These are phyloP conservation scores for Thalassoma bifasciatum DNA, from an alignment of 2,113 vertebrate species.

Conservation along the genomic window DNA sequence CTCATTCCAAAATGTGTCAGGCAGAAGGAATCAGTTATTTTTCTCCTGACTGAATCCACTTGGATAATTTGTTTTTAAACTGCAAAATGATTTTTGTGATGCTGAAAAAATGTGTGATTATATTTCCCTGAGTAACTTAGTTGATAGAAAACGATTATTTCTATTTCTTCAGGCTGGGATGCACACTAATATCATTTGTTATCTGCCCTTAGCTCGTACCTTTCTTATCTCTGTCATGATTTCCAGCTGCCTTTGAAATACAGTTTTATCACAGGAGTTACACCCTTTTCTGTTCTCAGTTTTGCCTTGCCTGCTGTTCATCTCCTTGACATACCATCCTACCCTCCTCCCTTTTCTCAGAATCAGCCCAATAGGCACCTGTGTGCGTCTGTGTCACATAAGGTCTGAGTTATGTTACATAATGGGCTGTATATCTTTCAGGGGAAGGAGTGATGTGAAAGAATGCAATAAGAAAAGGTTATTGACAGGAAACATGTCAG, in stretches of 20 bases:
- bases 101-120: conserved; percentile 3
- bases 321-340: conserved; percentile 11
- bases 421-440: conserved; percentile 17
- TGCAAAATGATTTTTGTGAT: background rate
- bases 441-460: conserved; percentile 4
- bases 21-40: conserved; percentile 30
- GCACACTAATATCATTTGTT: background rate
- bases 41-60: conserved; percentile 2
- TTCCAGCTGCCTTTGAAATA: conserved; percentile 7
- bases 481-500: conserved; percentile 52
- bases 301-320: conserved; percentile 2
- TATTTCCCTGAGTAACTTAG: background rate
- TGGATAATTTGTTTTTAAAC: background rate
- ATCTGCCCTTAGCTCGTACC: background rate
- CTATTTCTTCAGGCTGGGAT: background rate
- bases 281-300: background rate
- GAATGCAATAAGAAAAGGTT: conserved; percentile 32
- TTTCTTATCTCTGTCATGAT: conserved; percentile 8
- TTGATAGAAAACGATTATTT: background rate
- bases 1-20: conserved; percentile 33
- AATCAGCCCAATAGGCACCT: conserved; percentile 16
- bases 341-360: conserved; percentile 10
- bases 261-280: background rate
- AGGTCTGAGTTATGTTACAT: conserved; percentile 17
- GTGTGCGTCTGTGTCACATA: conserved; percentile 15